A percentile compares a stretch with the other conserved stretches of the same genome.
Conservation (phyloP, 2,888 invertebrate species). For the Campopleginae sp. region DNA sequence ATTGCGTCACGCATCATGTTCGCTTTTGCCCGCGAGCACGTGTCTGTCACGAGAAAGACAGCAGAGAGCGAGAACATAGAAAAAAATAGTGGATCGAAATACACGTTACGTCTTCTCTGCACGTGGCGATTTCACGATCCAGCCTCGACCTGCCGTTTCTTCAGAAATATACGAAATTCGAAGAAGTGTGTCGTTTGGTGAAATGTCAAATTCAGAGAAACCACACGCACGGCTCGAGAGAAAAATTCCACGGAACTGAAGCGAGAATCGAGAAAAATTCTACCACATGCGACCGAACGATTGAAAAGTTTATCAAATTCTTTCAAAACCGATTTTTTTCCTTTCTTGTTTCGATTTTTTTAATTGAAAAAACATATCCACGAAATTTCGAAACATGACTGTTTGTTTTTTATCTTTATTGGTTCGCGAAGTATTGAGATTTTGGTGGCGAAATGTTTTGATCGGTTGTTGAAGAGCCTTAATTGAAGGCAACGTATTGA, state of each 20-base stretch:
- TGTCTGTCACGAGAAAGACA: neutral
- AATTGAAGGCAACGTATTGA: neutral
- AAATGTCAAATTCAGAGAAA: neutral
- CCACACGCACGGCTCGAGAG: neutral
- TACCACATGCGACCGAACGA: too few relatives aligned
- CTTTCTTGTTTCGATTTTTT: neutral
- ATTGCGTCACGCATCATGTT: conserved; percentile 44
- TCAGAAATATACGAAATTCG: neutral
- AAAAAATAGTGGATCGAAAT: neutral
- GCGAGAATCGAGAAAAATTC: neutral
- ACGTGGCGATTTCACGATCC: neutral
- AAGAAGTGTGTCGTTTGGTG: neutral
- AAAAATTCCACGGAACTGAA: neutral
- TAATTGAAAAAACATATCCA: neutral
- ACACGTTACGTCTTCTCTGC: neutral
- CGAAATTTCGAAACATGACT: neutral
- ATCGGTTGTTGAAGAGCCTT: neutral
- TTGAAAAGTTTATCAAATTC: neutral
- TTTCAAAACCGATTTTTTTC: neutral
- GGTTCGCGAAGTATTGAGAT: neutral
- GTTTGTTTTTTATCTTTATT: neutral
- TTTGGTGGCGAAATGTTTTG: neutral
- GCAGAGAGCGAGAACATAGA: neutral
- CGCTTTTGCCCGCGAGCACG: conserved; percentile 3
- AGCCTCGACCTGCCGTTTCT: neutral